A percentile compares a stretch with the other conserved stretches of the same genome.
Evolutionary conservation across 2,888 invertebrate genomes (phyloP).

Genomic region (Pyrrhopygopsis socrates): DNA sequence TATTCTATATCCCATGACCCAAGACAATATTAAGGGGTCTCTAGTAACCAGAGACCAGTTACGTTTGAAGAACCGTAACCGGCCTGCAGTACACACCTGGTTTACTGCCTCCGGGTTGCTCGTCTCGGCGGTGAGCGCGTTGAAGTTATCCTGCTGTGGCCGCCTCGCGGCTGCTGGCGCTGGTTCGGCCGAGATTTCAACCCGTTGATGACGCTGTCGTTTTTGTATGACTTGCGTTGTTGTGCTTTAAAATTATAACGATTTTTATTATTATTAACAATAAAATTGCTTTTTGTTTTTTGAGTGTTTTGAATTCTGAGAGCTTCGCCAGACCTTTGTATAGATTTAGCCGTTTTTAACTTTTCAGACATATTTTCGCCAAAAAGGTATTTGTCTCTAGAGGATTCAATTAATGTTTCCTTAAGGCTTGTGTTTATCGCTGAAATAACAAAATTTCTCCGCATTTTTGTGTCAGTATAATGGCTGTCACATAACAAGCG

Average conservation of each 20-base stretch:
- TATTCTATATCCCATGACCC: constrained; percentile 20
- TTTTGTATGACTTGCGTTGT: constrained; percentile 5
- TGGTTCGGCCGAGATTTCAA: not conserved
- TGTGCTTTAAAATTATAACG: constrained; percentile 1
- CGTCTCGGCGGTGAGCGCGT: not conserved
- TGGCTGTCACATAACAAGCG: constrained; percentile 24
- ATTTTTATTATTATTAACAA: not conserved
- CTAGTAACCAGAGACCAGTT: constrained; percentile 9
- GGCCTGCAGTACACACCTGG: constrained; percentile 34
- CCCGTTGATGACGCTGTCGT: not conserved
- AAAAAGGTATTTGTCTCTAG: constrained; percentile 3
- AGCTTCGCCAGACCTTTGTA: constrained; percentile 2
- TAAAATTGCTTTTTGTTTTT: not conserved
- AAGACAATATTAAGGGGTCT: not conserved
- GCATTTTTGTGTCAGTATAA: not conserved
- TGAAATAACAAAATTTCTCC: constrained; percentile 7
- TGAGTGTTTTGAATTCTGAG: not conserved
- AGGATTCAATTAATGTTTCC: not conserved
- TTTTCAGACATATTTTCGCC: constrained; percentile 20
- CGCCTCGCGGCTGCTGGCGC: not conserved
- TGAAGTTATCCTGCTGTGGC: not conserved
- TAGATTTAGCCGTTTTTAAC: constrained; percentile 11
- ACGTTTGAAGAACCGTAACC: constrained; percentile 37
- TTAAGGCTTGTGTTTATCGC: not conserved
- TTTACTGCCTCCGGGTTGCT: not conserved